Evolutionary conservation across 1,140 invertebrate species (phyloP).

Genomic region (Halictus rubicundus): DNA sequence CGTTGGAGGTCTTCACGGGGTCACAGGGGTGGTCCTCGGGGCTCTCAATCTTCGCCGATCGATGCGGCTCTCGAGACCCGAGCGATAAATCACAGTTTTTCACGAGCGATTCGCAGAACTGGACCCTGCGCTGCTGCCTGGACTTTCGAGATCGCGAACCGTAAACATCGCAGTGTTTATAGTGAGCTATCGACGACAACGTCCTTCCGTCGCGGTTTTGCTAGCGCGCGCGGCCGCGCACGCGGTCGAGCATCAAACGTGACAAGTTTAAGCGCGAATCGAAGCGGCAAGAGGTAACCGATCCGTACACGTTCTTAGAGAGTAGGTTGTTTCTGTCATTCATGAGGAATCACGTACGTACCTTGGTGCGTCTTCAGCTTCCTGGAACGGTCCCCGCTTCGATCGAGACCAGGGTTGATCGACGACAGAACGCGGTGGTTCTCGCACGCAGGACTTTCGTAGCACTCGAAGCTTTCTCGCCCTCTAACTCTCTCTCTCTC

Average conservation of each 20-base stretch:
- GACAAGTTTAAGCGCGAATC: not conserved
- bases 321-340: constrained; percentile 24
- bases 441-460: constrained; percentile 55
- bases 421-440: constrained; percentile 45
- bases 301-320: no score
- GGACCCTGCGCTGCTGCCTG: no score
- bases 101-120: not conserved
- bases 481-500: no score
- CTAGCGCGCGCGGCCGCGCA: no score
- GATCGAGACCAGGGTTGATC: constrained; percentile 50
- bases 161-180: not conserved
- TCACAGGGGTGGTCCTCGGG: not conserved
- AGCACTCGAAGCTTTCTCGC: constrained; percentile 52
- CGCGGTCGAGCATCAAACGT: no score
- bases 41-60: no score
- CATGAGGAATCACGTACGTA: constrained; percentile 55
- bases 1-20: constrained; percentile 1
- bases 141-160: not conserved
- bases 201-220: constrained; percentile 11
- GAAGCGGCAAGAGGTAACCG: no score
- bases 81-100: constrained; percentile 58
- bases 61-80: constrained; percentile 1
- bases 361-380: constrained; percentile 34
- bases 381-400: constrained; percentile 15
- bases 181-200: not conserved